Evolutionary conservation across 2,113 vertebrate genomes (phyloP).

Genomic region (Hystrix brachyura): DNA sequence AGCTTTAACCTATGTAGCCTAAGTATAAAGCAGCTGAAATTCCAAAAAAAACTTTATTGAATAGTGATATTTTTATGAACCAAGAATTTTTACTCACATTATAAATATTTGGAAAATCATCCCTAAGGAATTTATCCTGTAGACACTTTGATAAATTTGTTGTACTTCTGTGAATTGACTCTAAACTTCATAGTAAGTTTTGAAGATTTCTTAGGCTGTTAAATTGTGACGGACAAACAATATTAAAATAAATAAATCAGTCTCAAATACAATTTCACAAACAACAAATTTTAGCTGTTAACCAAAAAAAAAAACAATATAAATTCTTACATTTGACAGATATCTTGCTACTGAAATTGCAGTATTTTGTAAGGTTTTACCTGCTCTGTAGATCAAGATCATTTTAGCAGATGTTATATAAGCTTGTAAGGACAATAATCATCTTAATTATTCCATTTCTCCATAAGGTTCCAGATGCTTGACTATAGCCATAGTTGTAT

Average conservation of each 20-base stretch:
- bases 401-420: conserved; percentile 80
- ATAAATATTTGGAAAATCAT: neutral
- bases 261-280: conserved; percentile 61
- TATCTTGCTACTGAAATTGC: conserved; percentile 74
- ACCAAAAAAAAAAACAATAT: conserved; percentile 47
- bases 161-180: neutral
- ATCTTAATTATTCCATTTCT: conserved; percentile 79
- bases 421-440: conserved; percentile 73
- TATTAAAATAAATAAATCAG: conserved; percentile 29
- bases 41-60: neutral
- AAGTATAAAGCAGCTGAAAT: neutral
- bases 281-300: conserved; percentile 47
- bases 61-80: neutral
- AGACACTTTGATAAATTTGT: conserved; percentile 25
- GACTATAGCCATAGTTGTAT: conserved; percentile 65
- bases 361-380: conserved; percentile 71
- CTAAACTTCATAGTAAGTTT: neutral
- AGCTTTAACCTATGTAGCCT: neutral
- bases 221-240: neutral
- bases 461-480: conserved; percentile 80
- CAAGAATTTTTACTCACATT: neutral
- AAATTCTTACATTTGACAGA: conserved; percentile 79
- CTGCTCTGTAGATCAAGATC: conserved; percentile 60
- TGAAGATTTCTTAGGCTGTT: neutral
- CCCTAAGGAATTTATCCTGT: neutral